Evolutionary conservation across 1,140 invertebrate species (phyloP), one percentile per base, ranked within the genome.

Genomic region (Camponotus floridanus): DNA sequence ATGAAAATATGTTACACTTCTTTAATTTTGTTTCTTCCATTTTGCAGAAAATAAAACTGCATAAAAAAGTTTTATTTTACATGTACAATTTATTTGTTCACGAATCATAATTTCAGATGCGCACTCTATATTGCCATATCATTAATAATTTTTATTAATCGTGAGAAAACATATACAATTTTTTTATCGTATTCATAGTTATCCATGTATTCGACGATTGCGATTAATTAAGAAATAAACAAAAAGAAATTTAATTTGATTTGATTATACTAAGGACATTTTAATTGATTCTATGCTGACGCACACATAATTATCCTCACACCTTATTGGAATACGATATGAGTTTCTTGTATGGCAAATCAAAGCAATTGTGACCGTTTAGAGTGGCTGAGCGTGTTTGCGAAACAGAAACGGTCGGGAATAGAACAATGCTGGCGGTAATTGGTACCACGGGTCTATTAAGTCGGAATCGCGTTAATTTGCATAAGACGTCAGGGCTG

Each of bases 401-500:
- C n/a, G 78, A 86, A 86, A 83, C 73, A 85, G 57, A 45, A 81
- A 79, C 36, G 33, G 64, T 55, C 33, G 42, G 65, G 31, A 57
- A 83, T 85, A 86, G 61, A 85, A 76, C 48, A 81, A 71, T 67
- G 85, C 45, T 55, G 18, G 31, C 55, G 48, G 55, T 87, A 87
- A 87, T 87, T 87, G 86, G 62, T 76, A 87, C 13, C 31, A 65
- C 62, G 62, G 64, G 70, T 87, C 86, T 85, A 87, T 87, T 85
- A 87, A 87, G 80, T 78, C 13, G 83, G 57, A 76, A 87, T 85
- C 73, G 45, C 65, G 73, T 87, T 74, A 85, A 87, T 87, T 87
- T 85, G 83, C 86, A 87, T 85, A 78, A 74, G 79, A 84, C 79
- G 79, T 84, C 51, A 45, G 48, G 36, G 65, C 85, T 86, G 67